Evolutionary conservation across 2,888 invertebrate species (phyloP).

Genomic region (Phyllotreta cruciferae): DNA sequence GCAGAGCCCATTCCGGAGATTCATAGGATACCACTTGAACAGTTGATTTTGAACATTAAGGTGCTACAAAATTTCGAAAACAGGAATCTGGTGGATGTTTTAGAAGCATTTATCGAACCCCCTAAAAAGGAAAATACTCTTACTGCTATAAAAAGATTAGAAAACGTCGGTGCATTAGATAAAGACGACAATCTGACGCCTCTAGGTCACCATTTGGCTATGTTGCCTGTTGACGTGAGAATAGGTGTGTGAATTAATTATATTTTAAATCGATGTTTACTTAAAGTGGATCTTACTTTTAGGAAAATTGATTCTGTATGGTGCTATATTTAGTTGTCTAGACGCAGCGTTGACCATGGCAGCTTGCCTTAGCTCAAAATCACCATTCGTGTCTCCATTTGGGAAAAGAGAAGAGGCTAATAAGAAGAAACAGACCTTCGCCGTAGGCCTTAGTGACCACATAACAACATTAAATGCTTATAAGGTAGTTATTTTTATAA

Average conservation of each 20-base stretch:
- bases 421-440: constrained; percentile 76
- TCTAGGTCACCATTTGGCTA: constrained; percentile 85
- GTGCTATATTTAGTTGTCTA: constrained; percentile 90
- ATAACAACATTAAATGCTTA: constrained; percentile 85
- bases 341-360: constrained; percentile 93
- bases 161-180: constrained; percentile 84
- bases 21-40: constrained; percentile 86
- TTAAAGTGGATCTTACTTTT: constrained; percentile 13
- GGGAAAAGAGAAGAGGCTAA: constrained; percentile 76
- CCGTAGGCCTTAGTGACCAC: constrained; percentile 86
- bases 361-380: constrained; percentile 80
- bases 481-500: constrained; percentile 69
- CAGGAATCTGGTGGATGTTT: constrained; percentile 51
- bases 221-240: constrained; percentile 88
- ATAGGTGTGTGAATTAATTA: constrained; percentile 66
- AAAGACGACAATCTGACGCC: constrained; percentile 77
- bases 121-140: constrained; percentile 72
- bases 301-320: constrained; percentile 84
- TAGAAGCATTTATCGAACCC: constrained; percentile 76
- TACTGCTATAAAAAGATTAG: constrained; percentile 73
- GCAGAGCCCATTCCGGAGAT: constrained; percentile 88
- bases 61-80: constrained; percentile 65
- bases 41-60: constrained; percentile 77
- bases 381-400: constrained; percentile 79
- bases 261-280: neutral